phyloP scores from a whole-genome alignment of 2,797 vertebrate species.

The Xiphophorus birchmanni region DNA sequence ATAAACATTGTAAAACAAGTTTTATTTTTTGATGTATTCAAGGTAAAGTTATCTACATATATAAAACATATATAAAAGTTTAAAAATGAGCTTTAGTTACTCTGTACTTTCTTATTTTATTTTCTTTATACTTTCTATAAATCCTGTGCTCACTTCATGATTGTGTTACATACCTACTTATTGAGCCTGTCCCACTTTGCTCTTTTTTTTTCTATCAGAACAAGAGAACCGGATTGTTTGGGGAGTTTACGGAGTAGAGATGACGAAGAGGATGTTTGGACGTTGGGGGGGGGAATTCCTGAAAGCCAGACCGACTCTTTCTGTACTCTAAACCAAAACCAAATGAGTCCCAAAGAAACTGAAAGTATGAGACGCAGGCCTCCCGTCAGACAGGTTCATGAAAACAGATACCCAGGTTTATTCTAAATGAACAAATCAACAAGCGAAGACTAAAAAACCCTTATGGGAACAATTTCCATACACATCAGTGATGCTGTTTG shows the following conservation, averaged over 20 bases:
- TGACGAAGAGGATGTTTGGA: neutral
- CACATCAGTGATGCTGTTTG: neutral
- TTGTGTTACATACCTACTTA: neutral
- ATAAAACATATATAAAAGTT: neutral
- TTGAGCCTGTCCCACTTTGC: neutral
- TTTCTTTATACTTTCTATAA: neutral
- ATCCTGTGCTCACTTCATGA: neutral
- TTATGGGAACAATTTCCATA: neutral
- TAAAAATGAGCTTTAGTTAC: neutral
- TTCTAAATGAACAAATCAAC: neutral
- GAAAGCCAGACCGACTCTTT: neutral
- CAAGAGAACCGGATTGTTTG: neutral
- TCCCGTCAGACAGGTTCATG: neutral
- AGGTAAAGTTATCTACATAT: neutral
- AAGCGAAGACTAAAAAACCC: neutral
- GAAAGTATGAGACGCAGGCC: neutral
- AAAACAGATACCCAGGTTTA: neutral
- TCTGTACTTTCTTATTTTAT: neutral
- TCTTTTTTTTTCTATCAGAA: neutral
- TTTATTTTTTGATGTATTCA: neutral
- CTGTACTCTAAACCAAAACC: slow-evolving; percentile 17
- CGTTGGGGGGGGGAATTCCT: slow-evolving; percentile 4
- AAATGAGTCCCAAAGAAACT: slow-evolving; percentile 11
- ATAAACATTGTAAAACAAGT: neutral
- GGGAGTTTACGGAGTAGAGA: slow-evolving; percentile 20